A percentile compares a stretch with the other conserved stretches of the same genome.
Conservation (phyloP, 1,140 invertebrate genomes). For the Bombus polaris region DNA sequence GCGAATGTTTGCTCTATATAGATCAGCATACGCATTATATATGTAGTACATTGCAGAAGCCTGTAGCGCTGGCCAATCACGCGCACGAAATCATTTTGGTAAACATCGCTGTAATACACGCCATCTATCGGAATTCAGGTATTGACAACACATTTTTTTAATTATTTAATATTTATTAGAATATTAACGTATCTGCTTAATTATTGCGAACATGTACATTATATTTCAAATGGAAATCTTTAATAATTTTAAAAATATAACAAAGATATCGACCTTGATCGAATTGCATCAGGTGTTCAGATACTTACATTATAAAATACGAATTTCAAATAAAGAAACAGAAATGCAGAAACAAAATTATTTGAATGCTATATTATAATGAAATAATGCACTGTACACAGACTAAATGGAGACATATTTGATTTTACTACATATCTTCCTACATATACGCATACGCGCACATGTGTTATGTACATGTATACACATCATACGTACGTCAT, state of each 20-base stretch:
- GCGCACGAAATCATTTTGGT: neutral
- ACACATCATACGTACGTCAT: conserved; percentile 31
- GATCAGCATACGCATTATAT: neutral
- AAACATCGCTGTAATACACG: neutral
- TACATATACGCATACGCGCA: neutral
- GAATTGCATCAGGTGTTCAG: too few relatives aligned
- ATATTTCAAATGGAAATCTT: too few relatives aligned
- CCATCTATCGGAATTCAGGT: neutral
- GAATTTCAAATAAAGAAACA: neutral
- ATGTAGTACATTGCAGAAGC: neutral
- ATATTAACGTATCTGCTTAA: too few relatives aligned
- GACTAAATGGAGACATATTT: conserved; percentile 54
- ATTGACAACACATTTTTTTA: too few relatives aligned
- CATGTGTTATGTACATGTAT: neutral
- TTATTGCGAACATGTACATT: too few relatives aligned
- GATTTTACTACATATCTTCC: conserved; percentile 27
- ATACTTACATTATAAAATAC: neutral
- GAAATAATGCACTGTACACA: conserved; percentile 62
- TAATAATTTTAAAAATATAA: too few relatives aligned
- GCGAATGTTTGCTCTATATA: neutral
- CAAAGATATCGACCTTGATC: too few relatives aligned
- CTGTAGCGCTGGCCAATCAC: neutral
- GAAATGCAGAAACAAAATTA: neutral
- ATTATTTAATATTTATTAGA: too few relatives aligned
- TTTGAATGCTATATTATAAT: conserved; percentile 8